Evolutionary conservation across 2,797 vertebrate genomes (phyloP), one percentile per base, ranked within the genome.

Genomic region (Columba guinea): DNA sequence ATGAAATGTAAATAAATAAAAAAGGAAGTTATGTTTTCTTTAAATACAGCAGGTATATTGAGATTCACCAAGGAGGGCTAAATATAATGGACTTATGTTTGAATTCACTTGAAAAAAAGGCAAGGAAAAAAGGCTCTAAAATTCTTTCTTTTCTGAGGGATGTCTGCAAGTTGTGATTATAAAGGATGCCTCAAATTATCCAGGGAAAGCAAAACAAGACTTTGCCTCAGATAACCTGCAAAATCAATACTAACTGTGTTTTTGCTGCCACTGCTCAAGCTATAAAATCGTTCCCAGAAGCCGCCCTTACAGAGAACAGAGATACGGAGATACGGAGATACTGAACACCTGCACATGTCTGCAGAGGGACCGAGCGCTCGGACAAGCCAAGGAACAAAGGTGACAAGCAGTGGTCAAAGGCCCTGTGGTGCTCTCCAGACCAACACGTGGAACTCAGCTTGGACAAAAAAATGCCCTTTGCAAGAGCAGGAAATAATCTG

Each of bases 191-290:
- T 97, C 85, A 87, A 94, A 90, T 91, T 90, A 82, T 89, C 85
- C 48, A 91, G 84, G 86, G 93, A 95, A 97, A 19, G 4, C 30
- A 75, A 68, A 95, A 46, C 60, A 75, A 69, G 89, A 46, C 75
- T 89, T 93, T 67, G 55, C 89, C 64, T 93, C 44, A 78, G 84
- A 81, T 88, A 84, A 95, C 68, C 84, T 82, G 37, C 11, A 13
- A 97, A 97, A 97, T 96, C 86, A 97, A 95, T 84, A 73, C 74
- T 84, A 95, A 80, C 51, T 34, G 46, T 89, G 63, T 44, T 97
- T 94, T 95, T 78, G 58, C 74, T 89, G 63, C 44, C 77, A 52
- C 41, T 26, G 48, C 56, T 67, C 0, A 4, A 89, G 34, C 48
- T 71, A 14, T 75, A 59, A 74, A 71, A 49, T 10, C 12, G 12